Conservation (phyloP, 2,113 vertebrate genomes). For the Amblyopsis rosae region DNA sequence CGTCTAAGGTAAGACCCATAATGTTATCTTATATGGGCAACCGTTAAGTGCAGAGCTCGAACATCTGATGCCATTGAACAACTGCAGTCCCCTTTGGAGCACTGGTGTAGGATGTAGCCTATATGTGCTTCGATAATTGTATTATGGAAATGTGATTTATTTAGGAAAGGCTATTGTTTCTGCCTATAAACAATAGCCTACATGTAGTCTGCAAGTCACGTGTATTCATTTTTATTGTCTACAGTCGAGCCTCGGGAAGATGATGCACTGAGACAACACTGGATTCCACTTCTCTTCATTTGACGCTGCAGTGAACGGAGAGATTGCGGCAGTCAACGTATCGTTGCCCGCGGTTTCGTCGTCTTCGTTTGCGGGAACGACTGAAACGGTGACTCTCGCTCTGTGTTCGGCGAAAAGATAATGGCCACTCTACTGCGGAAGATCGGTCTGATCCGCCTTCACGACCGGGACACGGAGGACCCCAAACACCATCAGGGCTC, state of each 20-base stretch:
- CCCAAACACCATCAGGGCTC: constrained; percentile 95
- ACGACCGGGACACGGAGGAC: constrained; percentile 96
- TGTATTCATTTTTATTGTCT: constrained; percentile 25
- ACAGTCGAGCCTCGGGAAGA: constrained; percentile 47
- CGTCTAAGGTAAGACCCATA: too few species aligned
- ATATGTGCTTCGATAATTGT: not conserved
- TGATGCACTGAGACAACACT: constrained; percentile 68
- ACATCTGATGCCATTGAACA: constrained; percentile 29
- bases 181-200: too few species aligned
- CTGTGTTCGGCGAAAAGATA: constrained; percentile 62
- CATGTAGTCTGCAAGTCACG: too few species aligned
- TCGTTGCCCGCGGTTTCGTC: constrained; percentile 29
- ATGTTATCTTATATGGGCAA: constrained; percentile 17
- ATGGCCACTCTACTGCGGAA: constrained; percentile 98
- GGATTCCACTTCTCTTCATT: constrained; percentile 56
- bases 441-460: constrained; percentile 95
- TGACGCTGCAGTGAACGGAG: constrained; percentile 71
- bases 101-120: constrained; percentile 13
- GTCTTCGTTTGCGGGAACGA: constrained; percentile 35
- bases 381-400: constrained; percentile 57
- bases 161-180: not conserved
- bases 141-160: not conserved
- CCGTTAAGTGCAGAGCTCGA: not conserved
- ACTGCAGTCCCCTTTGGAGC: constrained; percentile 47
- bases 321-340: constrained; percentile 50